Base-by-base conservation (phyloP, 2,888 invertebrate genomes). In the Beris morrisii region DNA sequence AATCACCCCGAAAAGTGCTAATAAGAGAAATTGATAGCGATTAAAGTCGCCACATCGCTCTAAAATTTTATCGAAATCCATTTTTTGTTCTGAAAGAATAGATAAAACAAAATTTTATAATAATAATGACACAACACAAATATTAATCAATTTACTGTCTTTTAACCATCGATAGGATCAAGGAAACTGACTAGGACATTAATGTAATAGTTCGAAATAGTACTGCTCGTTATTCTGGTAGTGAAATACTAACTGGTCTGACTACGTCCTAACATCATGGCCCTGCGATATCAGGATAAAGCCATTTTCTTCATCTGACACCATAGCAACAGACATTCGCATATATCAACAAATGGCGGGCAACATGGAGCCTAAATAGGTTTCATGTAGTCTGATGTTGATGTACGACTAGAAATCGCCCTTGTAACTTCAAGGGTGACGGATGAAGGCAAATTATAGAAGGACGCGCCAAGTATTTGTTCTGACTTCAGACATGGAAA, bases 31-130 rank as follows among this genome's bases (percentile, higher is more conserved):
- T 73, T 86, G 85, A 73, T 83, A 82, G 57, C 79, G 79, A 70
- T 82, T 79, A 69, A 84, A 84, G 74, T 84, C 83, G 38, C 85
- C 84, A 45, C 82, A 84, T 70, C 83, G 81, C 64, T 75, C 77
- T 38, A 85, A 74, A 77, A 85, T 83, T 38, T 76, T 78, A 73
- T 85, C 84, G 43, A 84, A 65, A 65, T 65, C 65, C 65, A 65
- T 65, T n/a, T n/a, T 65, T 54, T 4, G 11, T 15, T 15, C 52
- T 61, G 43, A 61, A 52, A 22, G 22, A 59, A 52, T 11, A 50
- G 22, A 44, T 38, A 22, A 22, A 22, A 22, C 4, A 50, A 5
- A 48, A 31, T 46, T 46, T 44, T 28, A n/a, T 11, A 53, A 57
- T 44, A 15, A 15, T 7, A 11, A 2, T 50, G 50, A 50, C 7